These are phyloP conservation scores for Tenthredo livida DNA, from an alignment of 2,888 invertebrate genomes.

Conservation along the genomic window DNA sequence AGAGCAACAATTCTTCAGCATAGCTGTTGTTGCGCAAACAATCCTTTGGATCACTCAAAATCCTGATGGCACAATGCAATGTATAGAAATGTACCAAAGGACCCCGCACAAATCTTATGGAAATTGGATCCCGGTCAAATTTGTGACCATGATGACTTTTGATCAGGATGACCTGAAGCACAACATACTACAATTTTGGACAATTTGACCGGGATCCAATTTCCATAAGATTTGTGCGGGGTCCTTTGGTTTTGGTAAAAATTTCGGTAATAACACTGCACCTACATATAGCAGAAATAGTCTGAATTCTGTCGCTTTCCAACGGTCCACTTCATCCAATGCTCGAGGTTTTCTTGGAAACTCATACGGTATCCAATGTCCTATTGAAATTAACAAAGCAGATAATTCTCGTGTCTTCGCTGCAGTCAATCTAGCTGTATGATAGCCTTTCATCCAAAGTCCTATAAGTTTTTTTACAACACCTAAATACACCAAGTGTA, in stretches of 20 bases:
- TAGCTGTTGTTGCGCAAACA: slow-evolving; percentile 47
- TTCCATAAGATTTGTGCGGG: too few relatives aligned
- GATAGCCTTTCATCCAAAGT: background rate
- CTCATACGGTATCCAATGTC: background rate
- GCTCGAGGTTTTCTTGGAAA: slow-evolving; percentile 55
- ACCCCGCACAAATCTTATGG: too few relatives aligned
- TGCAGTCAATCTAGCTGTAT: background rate
- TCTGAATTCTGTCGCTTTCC: slow-evolving; percentile 55
- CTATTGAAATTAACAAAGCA: background rate
- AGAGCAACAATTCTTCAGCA: slow-evolving; percentile 2
- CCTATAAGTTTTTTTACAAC: slow-evolving; percentile 45
- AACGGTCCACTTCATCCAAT: slow-evolving; percentile 53
- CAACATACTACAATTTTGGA: too few relatives aligned
- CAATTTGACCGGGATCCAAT: too few relatives aligned
- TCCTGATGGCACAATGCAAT: slow-evolving; percentile 55
- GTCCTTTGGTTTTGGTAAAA: slow-evolving; percentile 18
- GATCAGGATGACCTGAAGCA: too few relatives aligned
- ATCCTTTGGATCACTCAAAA: slow-evolving; percentile 49
- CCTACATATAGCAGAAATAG: slow-evolving; percentile 56
- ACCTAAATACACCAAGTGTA: slow-evolving; percentile 53
- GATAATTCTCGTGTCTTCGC: background rate
- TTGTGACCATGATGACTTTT: too few relatives aligned
- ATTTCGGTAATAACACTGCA: slow-evolving; percentile 43
- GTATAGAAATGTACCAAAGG: slow-evolving; percentile 47
- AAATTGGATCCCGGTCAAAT: too few relatives aligned